Evolutionary conservation across 2,113 vertebrate genomes (phyloP), one percentile per base, ranked within the genome.

Genomic region (Pangasianodon gigas): DNA sequence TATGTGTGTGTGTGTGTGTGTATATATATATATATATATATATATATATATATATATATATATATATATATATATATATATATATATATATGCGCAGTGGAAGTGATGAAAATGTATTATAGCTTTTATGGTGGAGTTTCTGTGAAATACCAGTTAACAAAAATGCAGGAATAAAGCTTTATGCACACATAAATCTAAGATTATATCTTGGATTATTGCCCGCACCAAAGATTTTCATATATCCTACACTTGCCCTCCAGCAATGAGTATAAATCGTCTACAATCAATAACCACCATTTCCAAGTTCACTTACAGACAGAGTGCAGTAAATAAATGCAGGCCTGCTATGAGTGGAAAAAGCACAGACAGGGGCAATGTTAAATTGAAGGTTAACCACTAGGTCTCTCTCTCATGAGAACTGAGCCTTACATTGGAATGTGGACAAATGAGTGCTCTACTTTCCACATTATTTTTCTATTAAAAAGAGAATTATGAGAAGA

Each of bases 301-400:
- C 54, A 85, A 71, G 26, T 56, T 77, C 88, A 24, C 87, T 71
- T 67, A 75, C 67, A 48, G 54, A 83, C 41, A 71, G 51, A 89
- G 41, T 24, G 54, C 29, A 62, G 41, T 77, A 85, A 85, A 69
- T 75, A 84, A 84, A 75, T 51, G 37, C 81, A 56, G 65, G 41
- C 13, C 18, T 75, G 54, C 41, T 77, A 46, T 32, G 52, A 89
- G 54, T 46, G 13, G 29, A 60, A 75, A 87, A 77, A 77, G 87
- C 77, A 83, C 81, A 88, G 85, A 87, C 48, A 71, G 89, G 32
- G 87, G 74, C 88, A 60, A 54, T 82, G 84, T 89, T 90, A 90
- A 67, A 90, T 48, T 91, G 90, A 90, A 91, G 88, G 90, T 89
- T 74, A 92, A 90, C 48, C 44, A 89, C 83, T 91, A 37, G 75